These are phyloP conservation scores for Glaucopsyche alexis DNA, from an alignment of 2,888 invertebrate genomes.

Conservation along the genomic window DNA sequence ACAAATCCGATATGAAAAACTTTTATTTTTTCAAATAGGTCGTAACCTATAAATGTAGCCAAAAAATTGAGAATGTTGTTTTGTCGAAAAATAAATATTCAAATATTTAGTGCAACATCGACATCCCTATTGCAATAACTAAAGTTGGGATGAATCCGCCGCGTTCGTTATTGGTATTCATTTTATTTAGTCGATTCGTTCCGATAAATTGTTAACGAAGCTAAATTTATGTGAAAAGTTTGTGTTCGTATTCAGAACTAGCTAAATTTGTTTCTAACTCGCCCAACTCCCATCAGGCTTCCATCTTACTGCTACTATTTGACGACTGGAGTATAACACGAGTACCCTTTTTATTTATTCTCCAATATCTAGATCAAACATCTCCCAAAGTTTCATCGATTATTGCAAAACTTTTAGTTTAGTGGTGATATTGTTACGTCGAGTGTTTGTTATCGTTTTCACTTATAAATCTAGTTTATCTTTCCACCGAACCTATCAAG, in stretches of 20 bases:
- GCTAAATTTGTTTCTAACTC: conserved; percentile 50
- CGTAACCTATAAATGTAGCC: background rate
- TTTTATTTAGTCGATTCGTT: conserved; percentile 31
- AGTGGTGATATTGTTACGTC: background rate
- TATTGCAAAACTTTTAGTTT: conserved; percentile 18
- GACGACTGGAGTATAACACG: conserved; percentile 10
- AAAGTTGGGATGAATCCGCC: conserved; percentile 23
- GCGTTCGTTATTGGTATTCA: conserved; percentile 27
- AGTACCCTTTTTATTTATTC: background rate
- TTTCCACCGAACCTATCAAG: background rate
- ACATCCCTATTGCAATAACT: conserved; percentile 22
- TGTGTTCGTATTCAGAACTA: conserved; percentile 54
- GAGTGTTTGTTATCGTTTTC: background rate
- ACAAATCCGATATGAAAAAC: background rate
- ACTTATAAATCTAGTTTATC: background rate
- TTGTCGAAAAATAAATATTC: conserved; percentile 4
- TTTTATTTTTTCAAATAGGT: background rate
- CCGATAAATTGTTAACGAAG: conserved; percentile 37
- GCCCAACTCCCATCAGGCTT: conserved; percentile 41
- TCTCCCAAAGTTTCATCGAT: conserved; percentile 14
- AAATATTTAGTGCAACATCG: background rate
- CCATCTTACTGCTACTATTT: conserved; percentile 30
- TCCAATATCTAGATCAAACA: conserved; percentile 1
- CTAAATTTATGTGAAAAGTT: conserved; percentile 67
- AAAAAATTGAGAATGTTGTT: background rate